Base-by-base conservation (phyloP, 1,140 invertebrate genomes). In the Trachymyrmex cornetzi region DNA sequence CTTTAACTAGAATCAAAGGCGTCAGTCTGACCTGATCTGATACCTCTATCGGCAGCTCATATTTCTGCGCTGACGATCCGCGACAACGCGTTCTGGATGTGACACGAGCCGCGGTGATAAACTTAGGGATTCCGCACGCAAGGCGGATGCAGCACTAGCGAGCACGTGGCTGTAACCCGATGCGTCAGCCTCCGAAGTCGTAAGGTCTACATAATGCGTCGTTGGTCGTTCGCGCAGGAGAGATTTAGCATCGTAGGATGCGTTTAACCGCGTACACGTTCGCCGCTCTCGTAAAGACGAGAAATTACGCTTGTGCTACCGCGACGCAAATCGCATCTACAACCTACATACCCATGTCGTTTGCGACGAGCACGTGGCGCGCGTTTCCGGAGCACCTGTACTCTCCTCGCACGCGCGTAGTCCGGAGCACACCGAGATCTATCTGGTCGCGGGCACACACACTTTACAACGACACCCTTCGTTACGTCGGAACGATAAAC, bases 331-430 rank as follows among this genome's bases (percentile, higher is more conserved):
- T 75, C 74, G 50, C 11, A 69, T 50, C n/a, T n/a, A n/a, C n/a
- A n/a, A 59, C 30, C 30, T 50, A 64, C 77, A 55, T 89, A 61
- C 22, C 74, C n/a, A 11, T 64, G 38, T n/a, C 30, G 30, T 19
- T 24, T 22, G 11, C 85, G 69, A 90, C 85, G 79, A 48, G 69
- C 53, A 85, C 63, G 75, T 69, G 74, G 48, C 57, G 48, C 71
- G 85, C 74, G 44, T 77, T 55, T 57, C 88, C 88, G 84, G 79
- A 90, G 80, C 84, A 89, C 88, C 88, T 89, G 89, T 88, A 67
- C 87, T 34, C 30, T 34, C 30, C 30, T 85, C 27, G 72, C 72
- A 38, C 72, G 22, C 72, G 57, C 67, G 48, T 53, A 67, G 74
- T 86, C 63, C 9, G 38, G 38, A 44, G 38, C 38, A 44, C 38